These are phyloP conservation scores for Netelia virgata DNA, from an alignment of 2,888 invertebrate genomes.

Conservation along the genomic window DNA sequence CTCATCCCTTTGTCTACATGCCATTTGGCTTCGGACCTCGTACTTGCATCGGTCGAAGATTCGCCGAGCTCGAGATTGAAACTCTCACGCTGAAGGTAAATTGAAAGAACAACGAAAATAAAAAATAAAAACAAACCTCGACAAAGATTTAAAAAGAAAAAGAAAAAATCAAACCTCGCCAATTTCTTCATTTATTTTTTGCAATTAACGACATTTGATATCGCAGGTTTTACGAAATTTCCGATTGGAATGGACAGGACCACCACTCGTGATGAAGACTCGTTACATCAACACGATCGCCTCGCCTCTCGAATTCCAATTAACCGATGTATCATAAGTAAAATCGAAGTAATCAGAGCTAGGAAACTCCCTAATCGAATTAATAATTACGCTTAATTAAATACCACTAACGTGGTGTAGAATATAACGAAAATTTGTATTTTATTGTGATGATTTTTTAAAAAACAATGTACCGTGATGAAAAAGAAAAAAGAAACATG, in stretches of 20 bases:
- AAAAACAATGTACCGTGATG: neutral
- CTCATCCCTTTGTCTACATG: slow-evolving; percentile 87
- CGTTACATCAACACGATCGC: slow-evolving; percentile 91
- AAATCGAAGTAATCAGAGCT: neutral
- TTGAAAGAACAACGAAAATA: slow-evolving; percentile 1
- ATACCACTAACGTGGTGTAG: too few relatives aligned
- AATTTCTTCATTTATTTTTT: slow-evolving; percentile 2
- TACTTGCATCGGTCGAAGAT: slow-evolving; percentile 89
- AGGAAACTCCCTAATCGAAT: neutral
- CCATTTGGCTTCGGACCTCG: slow-evolving; percentile 91
- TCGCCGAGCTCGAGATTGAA: slow-evolving; percentile 90
- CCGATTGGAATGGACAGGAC: slow-evolving; percentile 89
- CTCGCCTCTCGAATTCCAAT: slow-evolving; percentile 89
- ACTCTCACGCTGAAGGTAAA: slow-evolving; percentile 84
- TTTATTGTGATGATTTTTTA: neutral
- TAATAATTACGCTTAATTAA: slow-evolving; percentile 17
- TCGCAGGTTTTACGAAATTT: slow-evolving; percentile 91
- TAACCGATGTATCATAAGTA: slow-evolving; percentile 60
- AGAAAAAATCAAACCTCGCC: neutral
- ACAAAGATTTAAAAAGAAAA: neutral
- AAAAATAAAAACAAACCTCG: neutral
- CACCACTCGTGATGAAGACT: slow-evolving; percentile 89
- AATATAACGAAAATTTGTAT: neutral
- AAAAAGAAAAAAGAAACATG: slow-evolving; percentile 2
- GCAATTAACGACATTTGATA: slow-evolving; percentile 42